These are phyloP conservation scores for Esox lucius DNA, from an alignment of 2,797 vertebrate genomes.

Conservation along the genomic window DNA sequence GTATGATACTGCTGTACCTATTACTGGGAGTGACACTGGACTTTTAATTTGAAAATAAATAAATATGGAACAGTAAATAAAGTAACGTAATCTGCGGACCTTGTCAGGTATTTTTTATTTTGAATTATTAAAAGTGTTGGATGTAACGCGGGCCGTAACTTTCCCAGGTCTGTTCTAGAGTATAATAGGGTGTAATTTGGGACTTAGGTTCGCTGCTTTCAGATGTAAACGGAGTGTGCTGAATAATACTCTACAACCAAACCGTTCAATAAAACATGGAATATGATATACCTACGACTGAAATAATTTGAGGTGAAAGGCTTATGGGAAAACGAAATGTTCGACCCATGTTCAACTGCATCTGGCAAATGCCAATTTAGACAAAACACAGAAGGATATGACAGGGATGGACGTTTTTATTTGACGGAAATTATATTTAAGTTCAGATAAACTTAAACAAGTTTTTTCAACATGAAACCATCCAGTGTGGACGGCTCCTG, in stretches of 20 bases:
- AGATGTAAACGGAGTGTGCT: slow-evolving; percentile 62
- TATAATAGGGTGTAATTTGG: not conserved
- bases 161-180: no score
- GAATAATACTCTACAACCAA: slow-evolving; percentile 45
- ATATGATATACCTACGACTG: slow-evolving; percentile 47
- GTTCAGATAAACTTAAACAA: slow-evolving; percentile 46
- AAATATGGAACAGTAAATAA: no score
- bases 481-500: slow-evolving; percentile 44
- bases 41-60: no score
- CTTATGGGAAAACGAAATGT: not conserved
- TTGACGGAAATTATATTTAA: slow-evolving; percentile 45
- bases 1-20: no score
- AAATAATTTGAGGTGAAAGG: not conserved
- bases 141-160: no score
- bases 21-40: no score
- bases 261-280: slow-evolving; percentile 70
- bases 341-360: slow-evolving; percentile 27
- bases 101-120: no score
- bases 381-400: slow-evolving; percentile 33
- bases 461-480: slow-evolving; percentile 19
- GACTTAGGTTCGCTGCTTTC: slow-evolving; percentile 45
- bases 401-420: slow-evolving; percentile 41
- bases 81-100: no score
- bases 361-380: slow-evolving; percentile 32
- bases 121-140: no score